phyloP scores from a whole-genome alignment of 2,888 invertebrate species.

The Poecilobothrus nobilitatus region DNA sequence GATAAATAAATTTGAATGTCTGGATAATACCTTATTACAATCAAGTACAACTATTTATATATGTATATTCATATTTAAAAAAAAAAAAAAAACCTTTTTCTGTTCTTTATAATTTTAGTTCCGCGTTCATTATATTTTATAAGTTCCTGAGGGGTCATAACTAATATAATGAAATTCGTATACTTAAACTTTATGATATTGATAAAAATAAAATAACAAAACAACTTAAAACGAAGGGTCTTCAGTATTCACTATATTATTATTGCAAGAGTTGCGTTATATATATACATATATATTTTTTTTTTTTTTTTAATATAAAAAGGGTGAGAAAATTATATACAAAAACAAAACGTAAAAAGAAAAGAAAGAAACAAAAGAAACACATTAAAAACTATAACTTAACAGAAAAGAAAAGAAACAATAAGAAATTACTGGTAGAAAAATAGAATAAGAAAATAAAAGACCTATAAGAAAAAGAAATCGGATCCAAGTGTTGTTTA shows the following conservation, averaged over 20 bases:
- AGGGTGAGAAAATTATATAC: conserved; percentile 5
- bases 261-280: conserved; percentile 1
- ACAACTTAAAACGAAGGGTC: not conserved
- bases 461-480: not conserved
- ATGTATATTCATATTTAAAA: too few species aligned
- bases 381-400: not conserved
- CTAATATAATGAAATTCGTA: not conserved
- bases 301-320: not conserved
- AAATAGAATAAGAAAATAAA: too few species aligned
- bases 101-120: not conserved
- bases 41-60: too few species aligned
- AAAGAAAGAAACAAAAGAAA: not conserved
- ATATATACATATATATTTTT: not conserved
- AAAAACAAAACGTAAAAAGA: not conserved
- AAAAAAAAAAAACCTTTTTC: too few species aligned
- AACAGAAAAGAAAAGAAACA: not conserved
- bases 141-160: conserved; percentile 3
- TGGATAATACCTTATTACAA: too few species aligned
- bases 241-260: not conserved
- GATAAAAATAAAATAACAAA: not conserved
- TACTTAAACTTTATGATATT: not conserved
- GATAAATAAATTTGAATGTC: too few species aligned
- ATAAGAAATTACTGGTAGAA: too few species aligned
- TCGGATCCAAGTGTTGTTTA: not conserved
- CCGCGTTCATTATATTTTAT: conserved; percentile 1